Evolutionary conservation across 53 echinoderm and acorn worm genomes (phyloP), one percentile per base, ranked within the genome.

Genomic region (Pentamera pediparva): DNA sequence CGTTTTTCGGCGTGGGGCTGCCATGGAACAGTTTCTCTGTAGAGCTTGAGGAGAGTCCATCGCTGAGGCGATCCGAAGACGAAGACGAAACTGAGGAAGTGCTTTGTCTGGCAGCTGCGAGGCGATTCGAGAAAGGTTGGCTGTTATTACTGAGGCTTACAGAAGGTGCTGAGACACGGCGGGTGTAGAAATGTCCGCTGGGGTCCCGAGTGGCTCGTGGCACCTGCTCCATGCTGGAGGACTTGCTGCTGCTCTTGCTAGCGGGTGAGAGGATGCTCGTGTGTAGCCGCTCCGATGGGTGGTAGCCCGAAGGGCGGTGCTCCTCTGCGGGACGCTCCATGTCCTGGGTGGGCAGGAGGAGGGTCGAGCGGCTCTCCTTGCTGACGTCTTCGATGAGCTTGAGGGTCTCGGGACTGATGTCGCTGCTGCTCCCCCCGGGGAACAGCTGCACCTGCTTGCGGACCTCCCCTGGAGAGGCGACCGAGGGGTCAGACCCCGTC

Each of bases 351-450:
- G 86, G 75, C 54, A 86, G 53, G 54, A 92, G 70, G 52, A 92
- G 77, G 25, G 87, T 87, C 49, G 79, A 83, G 17, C 62, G 61
- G 35, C 92, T 78, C 75, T 87, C 92, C 45, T 74, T 78, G 70
- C 55, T 92, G 17, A 92, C 60, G 48, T 84, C 81, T 50, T 87
- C 69, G 48, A 92, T 87, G 59, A 92, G 73, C 63, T 84, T 87
- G 50, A 87, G 53, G 0, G 92, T 92, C 64, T 92, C 92, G 57
- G 77, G 84, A 29, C 92, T 92, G 15, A 92, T 72, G 32, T 72
- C 24, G 24, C n/a, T 35, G 20, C 36, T 34, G n/a, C 33, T 35
- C 27, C 52, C 52, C 32, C 38, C 55, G 25, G 35, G 32, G 4
- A 21, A 15, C 32, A 24, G 17, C 19, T 20, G 36, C 36, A n/a